phyloP scores from a whole-genome alignment of 2,888 invertebrate genomes.

The Malthinus seriepunctatus region DNA sequence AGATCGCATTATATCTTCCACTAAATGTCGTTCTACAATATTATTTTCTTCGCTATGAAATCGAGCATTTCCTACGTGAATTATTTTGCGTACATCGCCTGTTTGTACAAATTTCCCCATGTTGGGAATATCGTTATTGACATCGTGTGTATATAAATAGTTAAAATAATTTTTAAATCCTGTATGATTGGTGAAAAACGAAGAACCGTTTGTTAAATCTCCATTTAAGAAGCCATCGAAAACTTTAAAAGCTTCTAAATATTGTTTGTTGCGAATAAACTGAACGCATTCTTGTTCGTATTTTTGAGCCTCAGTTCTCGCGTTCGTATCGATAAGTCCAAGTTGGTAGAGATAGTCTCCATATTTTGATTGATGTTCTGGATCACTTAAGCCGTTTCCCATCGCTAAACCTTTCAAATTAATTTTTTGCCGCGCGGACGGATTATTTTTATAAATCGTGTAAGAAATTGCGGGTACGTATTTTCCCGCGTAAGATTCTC shows the following conservation, averaged over 20 bases:
- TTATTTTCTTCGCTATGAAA: conserved; percentile 64
- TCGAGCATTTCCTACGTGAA: conserved; percentile 82
- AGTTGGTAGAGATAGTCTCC: conserved; percentile 80
- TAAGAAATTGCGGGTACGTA: conserved; percentile 78
- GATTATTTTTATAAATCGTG: conserved; percentile 70
- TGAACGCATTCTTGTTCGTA: conserved; percentile 63
- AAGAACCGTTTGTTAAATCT: conserved; percentile 62
- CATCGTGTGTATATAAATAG: conserved; percentile 65
- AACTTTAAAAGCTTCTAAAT: conserved; percentile 69
- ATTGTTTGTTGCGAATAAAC: conserved; percentile 67
- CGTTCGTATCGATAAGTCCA: conserved; percentile 70
- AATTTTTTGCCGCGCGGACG: conserved; percentile 63
- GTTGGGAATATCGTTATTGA: conserved; percentile 55
- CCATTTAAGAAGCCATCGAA: conserved; percentile 75
- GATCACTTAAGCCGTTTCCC: conserved; percentile 82
- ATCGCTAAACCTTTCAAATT: conserved; percentile 74
- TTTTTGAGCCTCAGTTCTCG: conserved; percentile 61
- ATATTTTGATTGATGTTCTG: conserved; percentile 75
- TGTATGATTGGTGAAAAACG: conserved; percentile 73
- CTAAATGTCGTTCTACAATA: conserved; percentile 72
- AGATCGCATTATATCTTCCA: conserved; percentile 79
- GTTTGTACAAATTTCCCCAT: conserved; percentile 68
- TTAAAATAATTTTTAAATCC: conserved; percentile 80
- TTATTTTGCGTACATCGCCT: conserved; percentile 66
- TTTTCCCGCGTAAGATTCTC: conserved; percentile 88